Conservation (phyloP, 2,113 vertebrate species). For the Esox niger region DNA sequence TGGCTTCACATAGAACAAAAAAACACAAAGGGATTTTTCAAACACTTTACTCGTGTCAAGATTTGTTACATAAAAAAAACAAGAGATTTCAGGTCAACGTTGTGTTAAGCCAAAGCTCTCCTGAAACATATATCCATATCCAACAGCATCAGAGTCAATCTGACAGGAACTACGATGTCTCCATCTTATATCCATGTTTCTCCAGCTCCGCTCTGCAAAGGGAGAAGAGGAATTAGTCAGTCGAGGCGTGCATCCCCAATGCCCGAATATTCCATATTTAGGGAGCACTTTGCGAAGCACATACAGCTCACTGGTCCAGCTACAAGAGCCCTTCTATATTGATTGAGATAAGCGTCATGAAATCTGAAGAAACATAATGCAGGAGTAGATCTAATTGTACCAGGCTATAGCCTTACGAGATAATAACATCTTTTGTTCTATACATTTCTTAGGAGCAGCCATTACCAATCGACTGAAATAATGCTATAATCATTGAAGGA, state of each 20-base stretch:
- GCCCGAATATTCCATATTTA: too few species aligned
- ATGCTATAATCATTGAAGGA: too few species aligned
- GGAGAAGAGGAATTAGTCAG: slow-evolving; percentile 52
- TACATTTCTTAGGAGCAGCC: slow-evolving; percentile 48
- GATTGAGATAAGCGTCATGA: slow-evolving; percentile 64
- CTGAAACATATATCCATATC: slow-evolving; percentile 49
- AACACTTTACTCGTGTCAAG: slow-evolving; percentile 49
- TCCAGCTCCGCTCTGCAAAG: slow-evolving; percentile 91
- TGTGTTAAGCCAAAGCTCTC: slow-evolving; percentile 30
- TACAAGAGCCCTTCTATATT: slow-evolving; percentile 61
- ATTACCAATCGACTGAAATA: slow-evolving; percentile 56
- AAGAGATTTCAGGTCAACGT: slow-evolving; percentile 34
- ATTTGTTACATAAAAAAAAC: slow-evolving; percentile 48
- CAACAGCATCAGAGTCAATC: slow-evolving; percentile 13
- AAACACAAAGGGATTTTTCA: slow-evolving; percentile 30
- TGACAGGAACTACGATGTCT: slow-evolving; percentile 83
- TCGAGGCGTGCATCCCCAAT: background rate
- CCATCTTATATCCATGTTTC: slow-evolving; percentile 99
- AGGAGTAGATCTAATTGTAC: slow-evolving; percentile 35
- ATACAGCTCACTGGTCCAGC: slow-evolving; percentile 38
- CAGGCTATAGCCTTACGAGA: slow-evolving; percentile 47
- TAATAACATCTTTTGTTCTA: slow-evolving; percentile 53
- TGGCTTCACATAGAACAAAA: slow-evolving; percentile 2
- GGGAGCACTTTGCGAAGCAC: too few species aligned
- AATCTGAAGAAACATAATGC: slow-evolving; percentile 49